Base-by-base conservation (phyloP, 2,797 vertebrate species). In the Triplophysa bombifrons region DNA sequence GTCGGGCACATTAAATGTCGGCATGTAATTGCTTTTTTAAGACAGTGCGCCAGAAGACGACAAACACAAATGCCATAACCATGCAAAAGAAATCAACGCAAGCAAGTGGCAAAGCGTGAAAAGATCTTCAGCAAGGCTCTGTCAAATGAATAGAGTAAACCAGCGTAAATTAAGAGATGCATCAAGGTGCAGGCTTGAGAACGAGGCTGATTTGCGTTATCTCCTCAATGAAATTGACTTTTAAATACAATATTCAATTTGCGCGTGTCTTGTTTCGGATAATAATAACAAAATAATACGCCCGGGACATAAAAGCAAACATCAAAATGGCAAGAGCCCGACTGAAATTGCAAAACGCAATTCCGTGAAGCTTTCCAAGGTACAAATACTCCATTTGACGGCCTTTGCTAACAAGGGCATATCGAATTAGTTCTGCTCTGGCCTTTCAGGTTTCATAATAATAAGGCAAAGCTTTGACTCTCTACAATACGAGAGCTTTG, bases 211-310 rank as follows among this genome's bases (percentile, higher is more conserved):
- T 94, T 93, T 93, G 91, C 85, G 88, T 94, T 93, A 94, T 93
- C 90, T 93, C 88, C 89, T 93, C 86, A 88, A 87, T 87, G 87
- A 93, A 94, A 94, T 92, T 91, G 89, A 92, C 91, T 94, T 93
- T 93, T 93, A 94, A 94, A 93, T 91, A 90, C 90, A 92, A 93
- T 91, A 93, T 94, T 93, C 91, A 92, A 93, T 94, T 93, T 93
- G 80, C 61, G 63, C 85, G 87, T 86, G 88, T 86, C 80, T 86
- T 85, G 72, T 89, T 89, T 88, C 74, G 86, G 88, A 91, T 90
- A 90, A 90, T 92, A 92, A 93, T 91, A 92, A 93, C 92, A 93
- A 92, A 91, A 93, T 91, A 91, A 94, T 92, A 89, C 89, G 89
- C 88, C 89, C 88, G 88, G 91, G 85, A 92, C 88, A 90, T 93